Conservation (phyloP, 2,113 vertebrate genomes). For the Alouatta palliata region DNA sequence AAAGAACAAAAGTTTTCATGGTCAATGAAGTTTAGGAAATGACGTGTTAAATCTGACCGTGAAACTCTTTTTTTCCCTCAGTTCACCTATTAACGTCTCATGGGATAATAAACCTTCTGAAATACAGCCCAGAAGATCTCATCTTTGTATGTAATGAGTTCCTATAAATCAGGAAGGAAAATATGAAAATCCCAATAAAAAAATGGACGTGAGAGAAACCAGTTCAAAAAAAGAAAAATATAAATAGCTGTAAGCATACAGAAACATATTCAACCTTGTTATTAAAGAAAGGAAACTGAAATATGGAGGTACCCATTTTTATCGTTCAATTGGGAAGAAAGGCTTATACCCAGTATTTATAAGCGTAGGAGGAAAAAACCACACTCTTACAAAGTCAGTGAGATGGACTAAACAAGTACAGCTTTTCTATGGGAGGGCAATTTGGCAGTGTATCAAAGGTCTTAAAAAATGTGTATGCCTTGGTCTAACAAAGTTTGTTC, state of each 20-base stretch:
- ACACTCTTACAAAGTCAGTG: background rate
- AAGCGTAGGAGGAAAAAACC: background rate
- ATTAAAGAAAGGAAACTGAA: background rate
- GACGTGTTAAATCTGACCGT: conserved; percentile 48
- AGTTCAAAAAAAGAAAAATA: background rate
- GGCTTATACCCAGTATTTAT: background rate
- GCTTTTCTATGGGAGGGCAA: background rate
- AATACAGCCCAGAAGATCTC: conserved; percentile 16
- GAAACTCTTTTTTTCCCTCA: background rate
- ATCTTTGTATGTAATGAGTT: conserved; percentile 34
- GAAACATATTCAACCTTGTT: background rate
- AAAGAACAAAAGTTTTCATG: conserved; percentile 11
- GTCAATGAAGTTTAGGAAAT: conserved; percentile 66
- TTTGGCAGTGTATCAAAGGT: background rate
- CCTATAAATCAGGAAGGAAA: conserved; percentile 7
- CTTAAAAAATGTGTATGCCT: background rate
- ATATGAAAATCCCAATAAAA: background rate
- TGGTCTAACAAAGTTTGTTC: background rate
- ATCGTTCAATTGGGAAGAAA: background rate
- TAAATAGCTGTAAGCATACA: background rate
- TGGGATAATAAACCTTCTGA: conserved; percentile 17
- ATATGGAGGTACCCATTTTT: background rate
- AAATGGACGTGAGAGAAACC: background rate
- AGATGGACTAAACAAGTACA: background rate
- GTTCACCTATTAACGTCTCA: conserved; percentile 36